phyloP scores from a whole-genome alignment of 2,888 invertebrate species.

The Drosophila engyochracea region DNA sequence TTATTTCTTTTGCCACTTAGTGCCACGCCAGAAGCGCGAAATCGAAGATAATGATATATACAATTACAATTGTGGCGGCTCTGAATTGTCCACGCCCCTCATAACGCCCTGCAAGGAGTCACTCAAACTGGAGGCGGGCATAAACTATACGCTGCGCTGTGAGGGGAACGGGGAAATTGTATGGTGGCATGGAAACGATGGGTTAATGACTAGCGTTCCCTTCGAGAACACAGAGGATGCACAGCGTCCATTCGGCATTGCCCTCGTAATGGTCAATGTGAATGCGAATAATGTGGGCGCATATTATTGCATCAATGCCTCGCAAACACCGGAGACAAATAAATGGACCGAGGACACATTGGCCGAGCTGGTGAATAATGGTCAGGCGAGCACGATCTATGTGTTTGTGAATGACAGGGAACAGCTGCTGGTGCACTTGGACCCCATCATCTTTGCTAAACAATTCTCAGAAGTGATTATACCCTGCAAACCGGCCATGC shows the following conservation, averaged over 20 bases:
- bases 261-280: conserved; percentile 86
- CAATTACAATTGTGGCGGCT: conserved; percentile 73
- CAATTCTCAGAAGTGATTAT: conserved; percentile 86
- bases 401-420: conserved; percentile 86
- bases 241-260: conserved; percentile 84
- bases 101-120: conserved; percentile 83
- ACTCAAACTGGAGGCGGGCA: conserved; percentile 78
- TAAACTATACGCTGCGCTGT: conserved; percentile 85
- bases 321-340: conserved; percentile 19
- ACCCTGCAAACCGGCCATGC: conserved; percentile 89
- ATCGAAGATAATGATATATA: conserved; percentile 54
- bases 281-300: conserved; percentile 86
- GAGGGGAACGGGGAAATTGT: conserved; percentile 84
- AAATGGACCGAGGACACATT: conserved; percentile 75
- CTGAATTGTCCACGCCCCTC: conserved; percentile 81
- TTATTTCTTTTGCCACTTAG: conserved; percentile 42
- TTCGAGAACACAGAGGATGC: conserved; percentile 64
- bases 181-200: conserved; percentile 80
- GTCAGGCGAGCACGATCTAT: conserved; percentile 86
- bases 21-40: conserved; percentile 67
- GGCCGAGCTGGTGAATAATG: conserved; percentile 80
- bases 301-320: conserved; percentile 87
- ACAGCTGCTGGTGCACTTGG: conserved; percentile 85
- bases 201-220: background rate
- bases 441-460: conserved; percentile 80